Evolutionary conservation across 2,113 vertebrate species (phyloP), one percentile per base, ranked within the genome.

Genomic region (Cyphomyrus discorhynchus): DNA sequence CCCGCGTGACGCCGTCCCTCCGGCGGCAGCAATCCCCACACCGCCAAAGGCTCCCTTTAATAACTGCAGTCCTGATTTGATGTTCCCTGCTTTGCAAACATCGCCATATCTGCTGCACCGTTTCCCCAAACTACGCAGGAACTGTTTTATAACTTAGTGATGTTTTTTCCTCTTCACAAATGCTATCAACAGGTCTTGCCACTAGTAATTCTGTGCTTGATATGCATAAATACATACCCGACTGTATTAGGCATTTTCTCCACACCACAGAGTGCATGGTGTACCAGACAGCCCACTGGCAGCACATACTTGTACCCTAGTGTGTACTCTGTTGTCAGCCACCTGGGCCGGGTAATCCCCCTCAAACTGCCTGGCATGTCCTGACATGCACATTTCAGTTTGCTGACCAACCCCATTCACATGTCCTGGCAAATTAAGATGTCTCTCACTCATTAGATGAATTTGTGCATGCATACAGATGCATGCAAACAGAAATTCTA

Each of bases 101-200:
- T 27, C 45, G 93, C 95, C 95, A 91, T 92, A 93, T 95, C 92
- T 94, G 91, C 93, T 92, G 70, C 92, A 92, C 91, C 85, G 4
- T 87, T 87, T 87, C 85, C n/a, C 85, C 24, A 56, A 87, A 31
- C 7, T 7, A 17, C 42, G 85, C 15, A 31, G 11, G 4, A 53
- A 53, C 21, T 56, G 50, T 35, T 52, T 87, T 86, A 80, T 39
- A 42, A 80, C 15, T 7, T 5, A 85, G 47, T 50, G 10, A 49
- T 50, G 15, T 47, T 83, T 83, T 21, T 21, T 53, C 2, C 13
- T 56, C 31, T 88, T 17, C 46, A 46, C 21, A 47, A 47, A 88
- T 88, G 35, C 4, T 77, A 86, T 46, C 62, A 77, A 77, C 42
- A 77, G 45, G 13, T 74, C 42, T 31, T 7, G 21, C 21, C 24